phyloP scores from a whole-genome alignment of 2,888 invertebrate species.

The Spicauda simplicius region DNA sequence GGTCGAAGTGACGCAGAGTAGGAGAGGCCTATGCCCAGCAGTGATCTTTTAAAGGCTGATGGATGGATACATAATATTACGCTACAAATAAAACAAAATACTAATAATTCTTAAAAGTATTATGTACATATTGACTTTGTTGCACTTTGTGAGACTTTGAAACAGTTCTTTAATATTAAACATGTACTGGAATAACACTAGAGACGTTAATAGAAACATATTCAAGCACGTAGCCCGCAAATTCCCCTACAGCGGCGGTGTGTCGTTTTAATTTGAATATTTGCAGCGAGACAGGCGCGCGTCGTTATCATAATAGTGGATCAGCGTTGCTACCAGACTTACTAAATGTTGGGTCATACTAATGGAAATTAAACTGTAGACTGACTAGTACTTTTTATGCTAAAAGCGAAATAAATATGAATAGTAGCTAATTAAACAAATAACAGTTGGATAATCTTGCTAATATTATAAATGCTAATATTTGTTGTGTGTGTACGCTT shows the following conservation, averaged over 20 bases:
- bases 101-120: no score
- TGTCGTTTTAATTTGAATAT: slow-evolving; percentile 71
- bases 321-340: slow-evolving; percentile 37
- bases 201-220: neutral
- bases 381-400: neutral
- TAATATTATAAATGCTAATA: no score
- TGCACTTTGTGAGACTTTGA: no score
- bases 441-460: no score
- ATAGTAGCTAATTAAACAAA: no score
- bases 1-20: no score
- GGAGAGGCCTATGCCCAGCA: no score
- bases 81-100: no score
- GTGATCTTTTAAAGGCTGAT: no score
- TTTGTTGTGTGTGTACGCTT: no score
- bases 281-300: slow-evolving; percentile 43
- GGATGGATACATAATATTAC: no score
- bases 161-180: neutral
- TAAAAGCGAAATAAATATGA: neutral
- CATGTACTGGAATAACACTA: neutral
- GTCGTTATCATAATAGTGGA: slow-evolving; percentile 50
- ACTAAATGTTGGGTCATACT: slow-evolving; percentile 16
- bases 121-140: no score
- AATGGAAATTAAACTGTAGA: slow-evolving; percentile 26
- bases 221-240: neutral
- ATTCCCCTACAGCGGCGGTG: slow-evolving; percentile 38